Evolutionary conservation across 2,888 invertebrate species (phyloP), one percentile per base, ranked within the genome.

Genomic region (Ornithoptera priamus): DNA sequence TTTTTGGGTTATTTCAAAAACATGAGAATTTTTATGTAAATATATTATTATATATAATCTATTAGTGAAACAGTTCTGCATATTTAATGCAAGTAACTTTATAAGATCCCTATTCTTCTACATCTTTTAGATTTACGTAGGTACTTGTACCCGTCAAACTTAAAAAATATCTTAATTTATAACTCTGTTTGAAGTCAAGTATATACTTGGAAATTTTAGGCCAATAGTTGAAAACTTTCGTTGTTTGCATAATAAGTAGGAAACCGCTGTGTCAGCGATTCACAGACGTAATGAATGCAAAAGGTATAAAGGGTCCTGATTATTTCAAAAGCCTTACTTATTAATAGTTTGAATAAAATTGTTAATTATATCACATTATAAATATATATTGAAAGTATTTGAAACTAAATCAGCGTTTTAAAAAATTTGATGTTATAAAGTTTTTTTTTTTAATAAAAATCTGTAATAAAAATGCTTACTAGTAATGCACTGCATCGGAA

Each of bases 181-280:
- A 58, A 58, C 4, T 50, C 22, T 22, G n/a, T 15, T 12, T 15
- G 22, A 12, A 22, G 22, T 10, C n/a, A n/a, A n/a, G 18, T n/a
- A 58, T 22, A 12, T 58, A 58, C 57, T 8, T 18, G n/a, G n/a
- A 12, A 18, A 57, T n/a, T 58, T 22, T 24, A 58, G 39, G 46
- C n/a, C 58, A 59, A 65, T 65, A 65, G 59, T 65, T 65, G 59
- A 2, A 4, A 65, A 58, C 42, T 65, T 59, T 65, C 42, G 22
- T 59, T 59, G 65, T 65, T 65, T 65, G 59, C 65, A 65, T 65
- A 65, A 65, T 59, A 59, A 65, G 46, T 42, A 58, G 24, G 18
- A 36, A 59, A 62, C n/a, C 39, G 39, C 42, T 58, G 46, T 58
- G 62, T 63, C 62, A 68, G 20, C 50, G 30, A 62, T 42, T 62